A percentile compares a stretch with the other conserved stretches of the same genome.
Conservation (phyloP, 2,888 invertebrate genomes). For the Xestia c-nigrum region DNA sequence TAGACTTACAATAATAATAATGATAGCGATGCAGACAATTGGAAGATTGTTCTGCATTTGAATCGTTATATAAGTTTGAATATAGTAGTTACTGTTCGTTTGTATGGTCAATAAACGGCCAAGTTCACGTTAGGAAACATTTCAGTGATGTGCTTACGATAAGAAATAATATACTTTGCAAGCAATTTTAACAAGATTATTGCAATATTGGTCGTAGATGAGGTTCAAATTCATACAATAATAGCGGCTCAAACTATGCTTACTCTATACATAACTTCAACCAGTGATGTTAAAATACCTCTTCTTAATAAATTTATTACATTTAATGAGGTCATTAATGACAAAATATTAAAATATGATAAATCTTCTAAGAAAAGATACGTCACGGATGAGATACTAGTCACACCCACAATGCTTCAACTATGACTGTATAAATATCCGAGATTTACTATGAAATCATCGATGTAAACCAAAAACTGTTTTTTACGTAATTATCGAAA, state of each 20-base stretch:
- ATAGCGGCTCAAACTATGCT: neutral
- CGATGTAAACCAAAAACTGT: slow-evolving; percentile 4
- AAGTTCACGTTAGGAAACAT: slow-evolving; percentile 50
- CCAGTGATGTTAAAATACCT: neutral
- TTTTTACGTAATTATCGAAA: neutral
- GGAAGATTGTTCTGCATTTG: slow-evolving; percentile 31
- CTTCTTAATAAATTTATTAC: slow-evolving; percentile 8
- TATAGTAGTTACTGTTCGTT: slow-evolving; percentile 7
- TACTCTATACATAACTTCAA: neutral
- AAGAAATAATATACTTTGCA: neutral
- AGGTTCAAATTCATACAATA: neutral
- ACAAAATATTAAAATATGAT: slow-evolving; percentile 34
- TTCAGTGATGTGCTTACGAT: neutral
- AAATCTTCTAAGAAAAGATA: slow-evolving; percentile 35
- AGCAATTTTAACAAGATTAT: neutral
- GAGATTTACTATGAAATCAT: slow-evolving; percentile 30
- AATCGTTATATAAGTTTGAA: slow-evolving; percentile 36
- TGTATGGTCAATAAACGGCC: slow-evolving; percentile 15
- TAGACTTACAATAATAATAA: slow-evolving; percentile 46
- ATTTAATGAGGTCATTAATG: slow-evolving; percentile 36
- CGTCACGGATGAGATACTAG: slow-evolving; percentile 24
- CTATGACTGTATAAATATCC: slow-evolving; percentile 25
- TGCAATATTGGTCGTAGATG: neutral
- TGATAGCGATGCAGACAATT: slow-evolving; percentile 30
- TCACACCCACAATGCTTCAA: slow-evolving; percentile 16